These are phyloP conservation scores for Carassius gibelio DNA, from an alignment of 2,113 vertebrate genomes.

Conservation along the genomic window DNA sequence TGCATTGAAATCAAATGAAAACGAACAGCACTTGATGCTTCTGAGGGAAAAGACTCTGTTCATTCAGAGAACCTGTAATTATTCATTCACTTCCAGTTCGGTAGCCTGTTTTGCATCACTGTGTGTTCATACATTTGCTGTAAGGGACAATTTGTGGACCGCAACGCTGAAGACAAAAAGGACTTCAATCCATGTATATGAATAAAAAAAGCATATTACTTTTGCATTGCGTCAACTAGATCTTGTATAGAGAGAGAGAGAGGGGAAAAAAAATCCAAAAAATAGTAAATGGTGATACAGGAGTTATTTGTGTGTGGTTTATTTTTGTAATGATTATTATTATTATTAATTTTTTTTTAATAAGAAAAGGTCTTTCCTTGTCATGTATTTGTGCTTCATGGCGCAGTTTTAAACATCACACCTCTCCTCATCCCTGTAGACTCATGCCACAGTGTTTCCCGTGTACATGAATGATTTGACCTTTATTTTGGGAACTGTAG, in stretches of 20 bases:
- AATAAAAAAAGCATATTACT: constrained; percentile 36
- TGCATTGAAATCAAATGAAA: constrained; percentile 36
- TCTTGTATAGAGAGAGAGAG: constrained; percentile 59
- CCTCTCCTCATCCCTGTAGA: constrained; percentile 27
- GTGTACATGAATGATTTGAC: constrained; percentile 39
- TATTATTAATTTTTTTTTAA: constrained; percentile 2
- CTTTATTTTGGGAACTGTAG: constrained; percentile 37
- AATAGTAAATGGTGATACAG: constrained; percentile 61
- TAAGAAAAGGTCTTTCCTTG: constrained; percentile 6
- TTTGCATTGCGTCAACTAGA: constrained; percentile 56
- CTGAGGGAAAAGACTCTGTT: constrained; percentile 50
- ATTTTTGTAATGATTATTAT: constrained; percentile 54
- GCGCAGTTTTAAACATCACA: constrained; percentile 47
- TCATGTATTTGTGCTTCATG: constrained; percentile 51
- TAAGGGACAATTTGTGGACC: constrained; percentile 48
- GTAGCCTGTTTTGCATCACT: constrained; percentile 64
- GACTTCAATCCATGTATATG: constrained; percentile 53
- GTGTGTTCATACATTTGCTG: constrained; percentile 59
- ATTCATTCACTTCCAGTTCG: constrained; percentile 54
- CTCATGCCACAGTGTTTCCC: constrained; percentile 35
- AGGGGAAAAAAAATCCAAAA: constrained; percentile 25
- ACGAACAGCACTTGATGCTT: constrained; percentile 61
- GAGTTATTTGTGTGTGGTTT: constrained; percentile 61
- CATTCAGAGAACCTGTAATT: constrained; percentile 58
- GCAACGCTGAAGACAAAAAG: constrained; percentile 49